A percentile compares a stretch with the other conserved stretches of the same genome.
phyloP scores from a whole-genome alignment of 2,797 vertebrate genomes.

The Brachyrhaphis roseni region DNA sequence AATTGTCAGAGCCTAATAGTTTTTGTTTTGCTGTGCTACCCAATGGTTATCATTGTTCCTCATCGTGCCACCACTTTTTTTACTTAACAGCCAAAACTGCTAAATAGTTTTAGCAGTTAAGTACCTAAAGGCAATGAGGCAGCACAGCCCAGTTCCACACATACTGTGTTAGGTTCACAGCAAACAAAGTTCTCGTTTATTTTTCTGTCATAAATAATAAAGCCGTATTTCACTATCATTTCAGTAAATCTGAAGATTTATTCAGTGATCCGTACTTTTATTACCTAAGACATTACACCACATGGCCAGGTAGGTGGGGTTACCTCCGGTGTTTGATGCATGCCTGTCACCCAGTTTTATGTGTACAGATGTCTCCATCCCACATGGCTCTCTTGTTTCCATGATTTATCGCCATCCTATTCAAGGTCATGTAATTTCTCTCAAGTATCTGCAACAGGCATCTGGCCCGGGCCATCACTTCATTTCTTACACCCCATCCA shows the following conservation, averaged over 20 bases:
- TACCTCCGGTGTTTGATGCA: constrained; percentile 43
- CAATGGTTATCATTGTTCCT: neutral
- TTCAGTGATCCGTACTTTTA: constrained; percentile 24
- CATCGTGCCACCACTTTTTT: neutral
- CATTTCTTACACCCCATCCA: constrained; percentile 57
- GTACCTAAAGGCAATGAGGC: too few species aligned
- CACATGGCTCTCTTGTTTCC: constrained; percentile 46
- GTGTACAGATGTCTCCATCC: constrained; percentile 55
- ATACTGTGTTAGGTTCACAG: constrained; percentile 18
- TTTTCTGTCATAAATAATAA: constrained; percentile 10
- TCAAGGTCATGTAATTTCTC: constrained; percentile 74
- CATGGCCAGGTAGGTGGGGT: constrained; percentile 36
- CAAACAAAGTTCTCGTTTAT: constrained; percentile 22
- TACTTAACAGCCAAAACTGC: neutral
- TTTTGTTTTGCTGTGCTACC: neutral
- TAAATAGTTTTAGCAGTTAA: neutral
- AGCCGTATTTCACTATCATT: neutral
- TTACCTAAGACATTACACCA: constrained; percentile 10
- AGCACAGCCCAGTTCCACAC: neutral
- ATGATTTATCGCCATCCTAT: constrained; percentile 66
- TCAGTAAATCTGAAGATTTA: constrained; percentile 9
- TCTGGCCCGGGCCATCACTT: constrained; percentile 60
- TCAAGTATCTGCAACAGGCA: constrained; percentile 76
- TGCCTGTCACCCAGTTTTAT: constrained; percentile 44
- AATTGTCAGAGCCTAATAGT: neutral